phyloP scores from a whole-genome alignment of 2,888 invertebrate genomes.

The Drosophila cracens region DNA sequence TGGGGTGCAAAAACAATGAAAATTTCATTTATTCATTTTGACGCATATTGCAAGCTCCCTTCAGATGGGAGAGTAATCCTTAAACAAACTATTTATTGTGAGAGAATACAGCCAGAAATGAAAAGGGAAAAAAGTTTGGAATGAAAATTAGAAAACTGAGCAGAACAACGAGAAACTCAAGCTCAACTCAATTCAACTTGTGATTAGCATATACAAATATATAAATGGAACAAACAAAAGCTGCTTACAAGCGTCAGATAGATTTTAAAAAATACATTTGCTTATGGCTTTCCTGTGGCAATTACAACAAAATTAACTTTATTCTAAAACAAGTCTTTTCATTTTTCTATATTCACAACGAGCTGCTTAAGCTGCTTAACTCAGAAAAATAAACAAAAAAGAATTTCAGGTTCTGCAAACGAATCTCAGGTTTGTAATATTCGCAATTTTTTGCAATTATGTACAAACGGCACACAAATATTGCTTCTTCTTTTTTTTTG shows the following conservation, averaged over 20 bases:
- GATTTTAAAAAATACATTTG: slow-evolving; percentile 2
- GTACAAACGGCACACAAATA: background rate
- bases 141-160: background rate
- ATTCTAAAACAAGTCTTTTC: too few species aligned
- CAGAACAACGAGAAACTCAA: background rate
- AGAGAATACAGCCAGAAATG: background rate
- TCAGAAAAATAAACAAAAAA: background rate
- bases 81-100: slow-evolving; percentile 75
- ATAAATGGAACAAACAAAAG: slow-evolving; percentile 28
- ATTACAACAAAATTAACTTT: too few species aligned
- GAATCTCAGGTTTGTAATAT: background rate
- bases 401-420: background rate
- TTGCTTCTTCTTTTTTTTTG: background rate
- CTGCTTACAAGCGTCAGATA: slow-evolving; percentile 21
- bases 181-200: slow-evolving; percentile 60
- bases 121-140: background rate
- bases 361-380: background rate
- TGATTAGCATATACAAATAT: slow-evolving; percentile 55
- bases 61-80: slow-evolving; percentile 44
- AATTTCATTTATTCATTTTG: slow-evolving; percentile 75
- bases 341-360: too few species aligned
- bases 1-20: slow-evolving; percentile 70
- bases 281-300: background rate
- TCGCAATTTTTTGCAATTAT: background rate
- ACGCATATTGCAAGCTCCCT: slow-evolving; percentile 43